Evolutionary conservation across 2,797 vertebrate genomes (phyloP).

Genomic region (Apogon hyalosoma): DNA sequence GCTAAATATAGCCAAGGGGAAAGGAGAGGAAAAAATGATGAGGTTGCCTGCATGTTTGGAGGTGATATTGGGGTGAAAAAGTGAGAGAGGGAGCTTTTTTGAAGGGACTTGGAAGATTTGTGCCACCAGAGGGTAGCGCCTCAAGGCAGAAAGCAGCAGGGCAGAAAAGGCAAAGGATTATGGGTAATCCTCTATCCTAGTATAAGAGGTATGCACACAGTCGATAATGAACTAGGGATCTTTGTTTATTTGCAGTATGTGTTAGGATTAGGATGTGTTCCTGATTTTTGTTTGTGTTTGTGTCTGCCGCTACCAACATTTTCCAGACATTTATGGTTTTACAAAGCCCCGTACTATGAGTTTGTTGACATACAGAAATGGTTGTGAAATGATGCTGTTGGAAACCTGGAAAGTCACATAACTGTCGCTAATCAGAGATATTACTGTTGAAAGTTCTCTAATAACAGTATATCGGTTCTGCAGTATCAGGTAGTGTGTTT

Average conservation of each 20-base stretch:
- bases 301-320: not conserved
- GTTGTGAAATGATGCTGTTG: not conserved
- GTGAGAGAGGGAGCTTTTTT: constrained; percentile 14
- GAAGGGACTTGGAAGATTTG: constrained; percentile 33
- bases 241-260: constrained; percentile 33
- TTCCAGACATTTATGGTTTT: not conserved
- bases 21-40: constrained; percentile 30
- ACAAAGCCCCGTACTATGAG: constrained; percentile 1
- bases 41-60: constrained; percentile 44
- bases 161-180: constrained; percentile 65
- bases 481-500: not conserved
- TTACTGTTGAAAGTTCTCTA: not conserved
- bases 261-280: constrained; percentile 7
- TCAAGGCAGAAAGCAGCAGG: constrained; percentile 62
- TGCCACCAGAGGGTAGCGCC: constrained; percentile 60
- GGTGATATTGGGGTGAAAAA: constrained; percentile 56
- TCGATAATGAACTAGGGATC: constrained; percentile 61
- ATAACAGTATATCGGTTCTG: not conserved
- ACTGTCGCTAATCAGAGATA: not conserved
- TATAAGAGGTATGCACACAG: constrained; percentile 44
- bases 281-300: constrained; percentile 23
- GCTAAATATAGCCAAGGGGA: constrained; percentile 67
- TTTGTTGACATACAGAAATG: not conserved
- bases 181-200: constrained; percentile 68
- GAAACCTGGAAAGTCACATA: too few relatives aligned